phyloP scores from a whole-genome alignment of 1,140 invertebrate species.

The Elymnias hypermnestra region DNA sequence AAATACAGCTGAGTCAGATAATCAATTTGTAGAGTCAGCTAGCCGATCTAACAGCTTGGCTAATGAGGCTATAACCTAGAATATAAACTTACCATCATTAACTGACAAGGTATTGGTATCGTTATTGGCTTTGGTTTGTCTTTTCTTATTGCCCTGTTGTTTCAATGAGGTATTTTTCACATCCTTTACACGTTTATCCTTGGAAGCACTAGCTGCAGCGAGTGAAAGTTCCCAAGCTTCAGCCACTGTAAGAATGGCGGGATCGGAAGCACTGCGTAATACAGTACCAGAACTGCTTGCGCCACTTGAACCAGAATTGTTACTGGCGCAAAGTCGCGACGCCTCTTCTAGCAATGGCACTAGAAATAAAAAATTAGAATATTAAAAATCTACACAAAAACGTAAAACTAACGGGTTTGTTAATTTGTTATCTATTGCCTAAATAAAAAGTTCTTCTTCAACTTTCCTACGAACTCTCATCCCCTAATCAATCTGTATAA shows the following conservation, averaged over 20 bases:
- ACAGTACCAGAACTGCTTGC: conserved; percentile 25
- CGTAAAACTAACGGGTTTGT: too few relatives aligned
- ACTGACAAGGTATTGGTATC: conserved; percentile 32
- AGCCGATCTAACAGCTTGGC: too few relatives aligned
- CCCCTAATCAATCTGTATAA: too few relatives aligned
- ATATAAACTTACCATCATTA: conserved; percentile 44
- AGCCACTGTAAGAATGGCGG: conserved; percentile 57
- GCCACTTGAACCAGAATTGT: conserved; percentile 15
- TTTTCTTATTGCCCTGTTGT: conserved; percentile 54
- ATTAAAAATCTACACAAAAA: too few relatives aligned
- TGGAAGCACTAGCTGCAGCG: conserved; percentile 87
- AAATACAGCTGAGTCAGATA: too few relatives aligned
- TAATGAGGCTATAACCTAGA: too few relatives aligned
- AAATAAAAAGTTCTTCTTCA: too few relatives aligned
- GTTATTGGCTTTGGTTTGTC: conserved; percentile 40
- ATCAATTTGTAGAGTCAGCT: too few relatives aligned
- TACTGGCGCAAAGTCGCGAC: conserved; percentile 22
- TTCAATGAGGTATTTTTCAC: conserved; percentile 79
- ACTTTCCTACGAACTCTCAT: too few relatives aligned
- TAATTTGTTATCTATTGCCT: too few relatives aligned
- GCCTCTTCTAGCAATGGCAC: conserved; percentile 47
- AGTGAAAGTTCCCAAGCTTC: conserved; percentile 80
- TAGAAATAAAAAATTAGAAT: conserved; percentile 6
- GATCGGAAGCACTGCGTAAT: conserved; percentile 52
- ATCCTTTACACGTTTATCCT: conserved; percentile 89